phyloP scores from a whole-genome alignment of 1,140 invertebrate species.

The Bradysia coprophila region DNA sequence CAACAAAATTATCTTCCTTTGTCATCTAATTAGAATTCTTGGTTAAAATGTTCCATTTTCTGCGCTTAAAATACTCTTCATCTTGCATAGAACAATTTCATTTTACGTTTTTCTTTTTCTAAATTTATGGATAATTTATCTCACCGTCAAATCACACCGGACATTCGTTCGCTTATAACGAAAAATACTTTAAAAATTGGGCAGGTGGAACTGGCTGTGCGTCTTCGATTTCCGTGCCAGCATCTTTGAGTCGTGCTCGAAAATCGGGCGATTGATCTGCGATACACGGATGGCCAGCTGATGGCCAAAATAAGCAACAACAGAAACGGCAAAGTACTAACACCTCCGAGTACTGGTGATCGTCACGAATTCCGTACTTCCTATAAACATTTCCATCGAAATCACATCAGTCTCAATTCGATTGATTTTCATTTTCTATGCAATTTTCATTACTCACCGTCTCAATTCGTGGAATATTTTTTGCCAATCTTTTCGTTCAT shows the following conservation, averaged over 20 bases:
- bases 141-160: too few relatives aligned
- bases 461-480: constrained; percentile 50
- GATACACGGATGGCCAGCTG: constrained; percentile 76
- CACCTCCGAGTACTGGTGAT: constrained; percentile 78
- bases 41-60: too few relatives aligned
- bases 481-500: constrained; percentile 37
- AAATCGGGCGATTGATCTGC: constrained; percentile 65
- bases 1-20: too few relatives aligned
- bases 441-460: too few relatives aligned
- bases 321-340: constrained; percentile 88
- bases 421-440: too few relatives aligned
- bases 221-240: constrained; percentile 56
- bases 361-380: constrained; percentile 75
- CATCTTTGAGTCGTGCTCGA: constrained; percentile 54
- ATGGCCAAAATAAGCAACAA: constrained; percentile 92
- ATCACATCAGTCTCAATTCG: too few relatives aligned
- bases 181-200: constrained; percentile 81
- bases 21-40: too few relatives aligned
- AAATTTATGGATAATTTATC: too few relatives aligned
- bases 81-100: too few relatives aligned
- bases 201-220: constrained; percentile 72
- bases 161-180: too few relatives aligned
- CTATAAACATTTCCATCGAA: constrained; percentile 39
- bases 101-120: too few relatives aligned
- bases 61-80: too few relatives aligned